Evolutionary conservation across 2,797 vertebrate genomes (phyloP), one percentile per base, ranked within the genome.

Genomic region (Arnoldichthys spilopterus): DNA sequence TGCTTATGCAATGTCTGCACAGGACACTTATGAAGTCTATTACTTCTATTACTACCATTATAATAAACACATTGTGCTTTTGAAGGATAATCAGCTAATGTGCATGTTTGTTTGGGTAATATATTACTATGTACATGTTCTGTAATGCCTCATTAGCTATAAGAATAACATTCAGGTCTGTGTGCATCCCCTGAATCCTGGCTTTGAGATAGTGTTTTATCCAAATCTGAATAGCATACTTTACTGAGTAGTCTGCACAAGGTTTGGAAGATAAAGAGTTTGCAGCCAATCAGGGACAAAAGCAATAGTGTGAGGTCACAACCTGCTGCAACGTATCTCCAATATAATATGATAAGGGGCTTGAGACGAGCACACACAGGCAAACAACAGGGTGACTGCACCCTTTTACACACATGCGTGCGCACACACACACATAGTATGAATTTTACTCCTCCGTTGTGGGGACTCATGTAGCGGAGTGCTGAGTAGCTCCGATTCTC

Each of bases 101-200:
- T 30, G 54, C n/a, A 28, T 51, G 30, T 59, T 58, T 24, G 75
- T 69, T 15, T 0, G 63, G 30, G 30, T 76, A 37, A 68, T 74
- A 79, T 77, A 74, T 72, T 80, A 76, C 30, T 83, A 82, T 62
- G 77, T 89, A 86, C 83, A 76, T 73, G 76, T 82, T 85, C 77
- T 78, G 56, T 82, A 77, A 68, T 72, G 83, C 78, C 83, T 82
- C 77, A 85, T 71, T 86, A 76, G 83, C 77, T 84, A 85, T 91
- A 91, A 90, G 83, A 77, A 86, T 80, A 92, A 96, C 95, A 96
- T 96, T 97, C 95, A 94, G 91, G 89, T 92, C 93, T 77, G 91
- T 95, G 91, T 91, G 92, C 92, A 95, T 91, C 86, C 91, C 93
- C 92, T 91, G 89, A 92, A 87, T 83, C 78, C 86, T 83, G 74